A percentile compares a stretch with the other conserved stretches of the same genome.
Evolutionary conservation across 2,113 vertebrate species (phyloP).

Genomic region (Carollia perspicillata): DNA sequence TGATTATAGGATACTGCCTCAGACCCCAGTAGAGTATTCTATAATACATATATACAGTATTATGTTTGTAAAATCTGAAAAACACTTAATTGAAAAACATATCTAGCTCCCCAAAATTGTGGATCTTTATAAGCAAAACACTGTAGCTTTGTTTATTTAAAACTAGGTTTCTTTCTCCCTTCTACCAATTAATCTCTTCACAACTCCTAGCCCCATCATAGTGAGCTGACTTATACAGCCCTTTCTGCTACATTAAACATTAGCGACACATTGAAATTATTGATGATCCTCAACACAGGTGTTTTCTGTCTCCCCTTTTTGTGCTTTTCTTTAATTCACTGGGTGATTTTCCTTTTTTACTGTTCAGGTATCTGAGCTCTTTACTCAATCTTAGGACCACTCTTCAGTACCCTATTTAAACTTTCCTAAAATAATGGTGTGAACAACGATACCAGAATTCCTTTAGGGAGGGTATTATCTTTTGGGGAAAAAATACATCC

Average conservation of each 20-base stretch:
- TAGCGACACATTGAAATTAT: neutral
- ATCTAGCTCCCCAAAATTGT: neutral
- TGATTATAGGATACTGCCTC: neutral
- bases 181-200: neutral
- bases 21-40: neutral
- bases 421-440: neutral
- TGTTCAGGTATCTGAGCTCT: neutral
- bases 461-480: neutral
- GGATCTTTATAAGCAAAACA: neutral
- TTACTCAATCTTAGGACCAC: neutral
- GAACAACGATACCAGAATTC: neutral
- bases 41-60: neutral
- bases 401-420: neutral
- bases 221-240: neutral
- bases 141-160: neutral
- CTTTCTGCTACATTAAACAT: neutral
- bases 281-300: neutral
- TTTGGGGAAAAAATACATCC: neutral
- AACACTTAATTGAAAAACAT: neutral
- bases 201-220: rapidly evolving
- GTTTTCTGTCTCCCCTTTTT: neutral
- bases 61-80: constrained; percentile 5
- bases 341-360: neutral
- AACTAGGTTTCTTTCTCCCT: neutral
- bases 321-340: neutral